Evolutionary conservation across 2,113 vertebrate genomes (phyloP), one percentile per base, ranked within the genome.

Genomic region (Hypomesus transpacificus): DNA sequence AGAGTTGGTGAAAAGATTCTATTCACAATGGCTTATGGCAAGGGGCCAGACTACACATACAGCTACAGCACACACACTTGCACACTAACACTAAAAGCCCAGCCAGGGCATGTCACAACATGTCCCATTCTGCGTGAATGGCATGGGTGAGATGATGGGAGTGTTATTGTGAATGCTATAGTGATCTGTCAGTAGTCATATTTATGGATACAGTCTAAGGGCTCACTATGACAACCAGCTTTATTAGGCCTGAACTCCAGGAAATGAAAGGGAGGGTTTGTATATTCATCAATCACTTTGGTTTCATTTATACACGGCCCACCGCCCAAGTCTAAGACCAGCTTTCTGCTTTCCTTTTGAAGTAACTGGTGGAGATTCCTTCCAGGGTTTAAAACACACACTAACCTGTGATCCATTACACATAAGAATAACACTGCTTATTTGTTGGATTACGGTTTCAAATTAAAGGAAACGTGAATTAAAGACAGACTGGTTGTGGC

Each of bases 1-100:
- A 77, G 75, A 22, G 77, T 24, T 67, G 63, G 82, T 65, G 61
- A 80, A 39, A 69, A 71, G 83, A 77, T 64, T 77, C 20, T 82
- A 46, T 70, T 82, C 75, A 80, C 75, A 85, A 82, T 66, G 79
- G 85, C 81, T 80, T 79, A 82, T 84, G 82, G 88, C 63, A 80
- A 75, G 76, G 80, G 87, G 87, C 86, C 87, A 74, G 76, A 46
- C 72, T 21, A 59, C 59, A 80, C 60, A 79, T 73, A 74, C 62
- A 46, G 39, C 39, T 13, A 46, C 39, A 46, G 39, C 34, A 62
- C 69, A 60, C 28, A 74, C 20, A 39, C 24, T 9, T 54, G 58
- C 14, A 28, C n/a, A 58, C 61, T 66, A 65, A 71, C 65, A 78
- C 69, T 69, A 72, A 70, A 79, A 53, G 70, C 51, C 53, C 28